A percentile compares a stretch with the other conserved stretches of the same genome.
phyloP scores from a whole-genome alignment of 1,140 invertebrate genomes.

The Zaprionus nigranus region DNA sequence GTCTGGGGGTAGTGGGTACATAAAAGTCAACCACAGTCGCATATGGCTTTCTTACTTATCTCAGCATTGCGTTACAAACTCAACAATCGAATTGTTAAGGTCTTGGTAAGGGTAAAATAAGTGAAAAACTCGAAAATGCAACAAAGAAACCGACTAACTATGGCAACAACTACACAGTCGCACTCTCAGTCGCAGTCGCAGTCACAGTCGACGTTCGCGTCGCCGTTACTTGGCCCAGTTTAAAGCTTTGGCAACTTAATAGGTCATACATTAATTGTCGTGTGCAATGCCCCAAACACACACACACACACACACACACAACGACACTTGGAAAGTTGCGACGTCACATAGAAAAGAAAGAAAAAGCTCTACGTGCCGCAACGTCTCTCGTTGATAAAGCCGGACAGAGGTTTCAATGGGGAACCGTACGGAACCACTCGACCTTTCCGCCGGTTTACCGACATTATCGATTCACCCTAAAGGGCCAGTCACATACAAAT shows the following conservation, averaged over 20 bases:
- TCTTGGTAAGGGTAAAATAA: constrained; percentile 5
- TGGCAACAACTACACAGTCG: neutral
- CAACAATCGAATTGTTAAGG: neutral
- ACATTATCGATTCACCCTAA: constrained; percentile 39
- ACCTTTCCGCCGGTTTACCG: constrained; percentile 6
- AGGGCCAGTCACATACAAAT: neutral
- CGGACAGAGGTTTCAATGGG: neutral
- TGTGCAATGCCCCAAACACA: constrained; percentile 18
- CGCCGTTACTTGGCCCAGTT: constrained; percentile 39
- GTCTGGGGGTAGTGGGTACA: no score
- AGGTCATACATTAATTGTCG: constrained; percentile 44
- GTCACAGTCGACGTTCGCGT: constrained; percentile 3
- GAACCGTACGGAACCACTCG: neutral
- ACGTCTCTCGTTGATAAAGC: constrained; percentile 11
- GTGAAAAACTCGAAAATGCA: constrained; percentile 31
- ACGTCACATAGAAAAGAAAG: constrained; percentile 31
- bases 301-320: neutral
- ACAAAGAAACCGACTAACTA: neutral
- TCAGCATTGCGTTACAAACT: neutral
- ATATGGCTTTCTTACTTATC: no score
- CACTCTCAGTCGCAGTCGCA: constrained; percentile 1
- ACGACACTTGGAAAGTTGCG: neutral
- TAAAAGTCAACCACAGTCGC: no score
- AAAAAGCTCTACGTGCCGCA: constrained; percentile 23
- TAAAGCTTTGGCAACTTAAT: constrained; percentile 47